These are phyloP conservation scores for Pedicia rivosa DNA, from an alignment of 2,888 invertebrate species.

Conservation along the genomic window DNA sequence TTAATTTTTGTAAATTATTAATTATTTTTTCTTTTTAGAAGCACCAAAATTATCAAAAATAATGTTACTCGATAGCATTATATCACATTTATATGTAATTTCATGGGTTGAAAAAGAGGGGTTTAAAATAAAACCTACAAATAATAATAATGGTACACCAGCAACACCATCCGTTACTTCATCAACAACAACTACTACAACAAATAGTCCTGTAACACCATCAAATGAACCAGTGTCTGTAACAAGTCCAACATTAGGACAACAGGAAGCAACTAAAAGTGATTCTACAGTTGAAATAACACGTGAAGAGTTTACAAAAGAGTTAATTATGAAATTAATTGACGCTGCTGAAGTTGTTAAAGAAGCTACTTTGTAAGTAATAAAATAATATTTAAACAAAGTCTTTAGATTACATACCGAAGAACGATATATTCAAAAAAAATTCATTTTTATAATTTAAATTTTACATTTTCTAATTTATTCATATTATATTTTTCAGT, in stretches of 20 bases:
- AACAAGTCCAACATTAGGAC: slow-evolving; percentile 8
- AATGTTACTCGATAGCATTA: slow-evolving; percentile 24
- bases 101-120: slow-evolving; percentile 28
- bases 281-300: slow-evolving; percentile 1
- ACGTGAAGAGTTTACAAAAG: slow-evolving; percentile 17
- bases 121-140: slow-evolving; percentile 12
- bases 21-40: slow-evolving; percentile 11
- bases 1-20: background rate
- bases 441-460: background rate
- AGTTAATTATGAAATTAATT: slow-evolving; percentile 22
- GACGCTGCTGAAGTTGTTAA: slow-evolving; percentile 22
- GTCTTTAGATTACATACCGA: too few relatives aligned
- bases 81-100: slow-evolving; percentile 28
- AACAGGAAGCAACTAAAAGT: background rate
- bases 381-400: too few relatives aligned
- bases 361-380: slow-evolving; percentile 18
- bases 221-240: slow-evolving; percentile 12
- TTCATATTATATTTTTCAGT: slow-evolving; percentile 8
- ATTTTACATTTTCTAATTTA: background rate
- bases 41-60: slow-evolving; percentile 27
- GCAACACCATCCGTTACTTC: slow-evolving; percentile 10
- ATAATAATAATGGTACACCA: background rate
- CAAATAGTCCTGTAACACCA: slow-evolving; percentile 4
- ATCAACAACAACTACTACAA: slow-evolving; percentile 16
- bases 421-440: too few relatives aligned